These are phyloP conservation scores for Babylonia areolata DNA, from an alignment of 1,140 invertebrate genomes.

Conservation along the genomic window DNA sequence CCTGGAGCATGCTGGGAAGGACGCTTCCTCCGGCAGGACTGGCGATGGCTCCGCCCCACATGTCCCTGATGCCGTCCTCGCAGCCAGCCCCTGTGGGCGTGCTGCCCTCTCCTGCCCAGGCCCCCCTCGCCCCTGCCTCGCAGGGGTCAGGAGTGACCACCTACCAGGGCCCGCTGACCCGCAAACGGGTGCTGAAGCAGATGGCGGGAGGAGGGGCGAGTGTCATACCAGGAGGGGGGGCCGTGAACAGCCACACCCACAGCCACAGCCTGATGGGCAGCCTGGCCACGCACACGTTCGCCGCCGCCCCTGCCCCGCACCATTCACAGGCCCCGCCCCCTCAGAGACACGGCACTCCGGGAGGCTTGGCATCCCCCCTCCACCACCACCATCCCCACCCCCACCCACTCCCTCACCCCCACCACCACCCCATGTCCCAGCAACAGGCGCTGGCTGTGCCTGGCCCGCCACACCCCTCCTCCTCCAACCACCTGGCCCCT, in stretches of 20 bases:
- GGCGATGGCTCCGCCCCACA: background rate
- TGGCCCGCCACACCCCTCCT: too few species aligned
- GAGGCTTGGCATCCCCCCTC: background rate
- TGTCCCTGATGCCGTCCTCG: background rate
- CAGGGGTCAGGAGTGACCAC: background rate
- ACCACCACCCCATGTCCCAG: background rate
- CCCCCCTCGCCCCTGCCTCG: background rate
- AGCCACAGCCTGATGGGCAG: background rate
- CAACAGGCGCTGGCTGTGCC: background rate
- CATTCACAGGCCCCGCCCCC: background rate
- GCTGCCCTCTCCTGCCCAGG: background rate
- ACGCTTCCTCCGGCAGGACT: background rate
- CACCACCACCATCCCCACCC: background rate
- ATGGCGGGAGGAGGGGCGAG: background rate
- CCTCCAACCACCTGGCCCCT: background rate
- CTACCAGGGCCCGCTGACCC: slow-evolving; percentile 34
- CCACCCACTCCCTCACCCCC: background rate
- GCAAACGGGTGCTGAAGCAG: slow-evolving; percentile 27
- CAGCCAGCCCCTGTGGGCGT: background rate
- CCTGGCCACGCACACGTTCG: background rate
- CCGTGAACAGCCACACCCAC: background rate
- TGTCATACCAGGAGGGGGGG: background rate
- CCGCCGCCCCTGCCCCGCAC: too few species aligned
- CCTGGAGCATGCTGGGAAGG: background rate
- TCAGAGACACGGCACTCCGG: background rate